A percentile compares a stretch with the other conserved stretches of the same genome.
Evolutionary conservation across 1,140 invertebrate genomes (phyloP).

Genomic region (Pseudobourletiella spinata): DNA sequence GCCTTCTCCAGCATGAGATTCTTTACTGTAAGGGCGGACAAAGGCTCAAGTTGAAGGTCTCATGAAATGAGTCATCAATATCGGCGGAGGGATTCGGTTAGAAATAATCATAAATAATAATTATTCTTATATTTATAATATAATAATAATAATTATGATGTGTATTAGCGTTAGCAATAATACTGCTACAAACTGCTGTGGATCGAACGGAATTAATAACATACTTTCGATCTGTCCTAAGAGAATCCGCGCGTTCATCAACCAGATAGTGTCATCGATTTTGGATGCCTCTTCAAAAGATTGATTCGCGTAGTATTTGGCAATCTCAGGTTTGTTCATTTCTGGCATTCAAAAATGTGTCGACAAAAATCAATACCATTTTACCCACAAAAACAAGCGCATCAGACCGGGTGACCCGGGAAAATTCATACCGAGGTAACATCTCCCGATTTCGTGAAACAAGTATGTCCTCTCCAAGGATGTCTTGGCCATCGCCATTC

Average conservation of each 20-base stretch:
- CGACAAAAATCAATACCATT: no score
- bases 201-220: no score
- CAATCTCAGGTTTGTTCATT: constrained; percentile 30
- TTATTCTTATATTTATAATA: no score
- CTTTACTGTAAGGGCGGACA: constrained; percentile 28
- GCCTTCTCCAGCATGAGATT: constrained; percentile 19
- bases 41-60: no score
- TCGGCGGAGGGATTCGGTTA: no score
- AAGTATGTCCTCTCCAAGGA: constrained; percentile 32
- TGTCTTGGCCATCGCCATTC: constrained; percentile 24
- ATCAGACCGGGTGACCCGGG: no score
- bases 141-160: not conserved
- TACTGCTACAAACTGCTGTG: not conserved
- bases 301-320: constrained; percentile 29
- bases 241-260: constrained; percentile 33
- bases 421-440: constrained; percentile 32
- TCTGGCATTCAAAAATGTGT: no score
- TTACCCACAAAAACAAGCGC: no score
- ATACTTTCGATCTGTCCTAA: constrained; percentile 32
- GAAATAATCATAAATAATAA: no score
- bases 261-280: constrained; percentile 32
- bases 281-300: constrained; percentile 28
- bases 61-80: no score
- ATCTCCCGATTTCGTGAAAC: constrained; percentile 34
- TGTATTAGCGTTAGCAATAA: not conserved